Evolutionary conservation across 64 coral and sea anemone genomes (phyloP), one percentile per base, ranked within the genome.

Genomic region (Acropora yongei): DNA sequence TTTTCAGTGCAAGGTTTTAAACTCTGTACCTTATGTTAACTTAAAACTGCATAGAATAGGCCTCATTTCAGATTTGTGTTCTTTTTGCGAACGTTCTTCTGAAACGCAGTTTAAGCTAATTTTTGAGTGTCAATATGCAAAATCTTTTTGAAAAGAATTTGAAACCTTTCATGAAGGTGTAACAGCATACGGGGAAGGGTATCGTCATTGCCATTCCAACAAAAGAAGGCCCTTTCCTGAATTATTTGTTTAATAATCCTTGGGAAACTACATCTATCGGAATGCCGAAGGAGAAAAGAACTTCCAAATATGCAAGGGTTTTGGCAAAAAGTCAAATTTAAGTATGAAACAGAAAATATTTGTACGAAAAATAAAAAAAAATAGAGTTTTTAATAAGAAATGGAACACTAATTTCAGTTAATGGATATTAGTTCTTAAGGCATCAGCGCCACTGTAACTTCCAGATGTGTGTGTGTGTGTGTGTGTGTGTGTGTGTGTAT

Each of bases 1-100:
- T 17, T 77, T 77, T 48, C 75, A 77, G 12, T 77, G 48, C 11
- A 77, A 77, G 75, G 44, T 77, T 12, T 47, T 77, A 17, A 77
- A 77, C 16, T 49, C 44, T 48, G 7, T 76, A 18, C 75, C 49
- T 47, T 48, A 47, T 47, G 42, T 45, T 77, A 47, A 77, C 14
- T 17, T 6, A 47, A 77, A 77, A 46, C 2, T 77, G 2, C 16
- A 16, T 46, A 48, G 17, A 18, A 47, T 48, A 17, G 6, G 75
- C 18, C 0, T 71, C 17, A 71, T 71, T 71, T n/a, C 2, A 30
- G 30, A 30, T 30, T 30, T 30, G 30, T 30, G 30, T 30, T 30
- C 30, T 30, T 30, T 30, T 30, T 71, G 67, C 17, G 30, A 71
- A 71, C 67, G 30, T 3, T 2, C 13, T 71, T 71, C 67, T 4